These are phyloP conservation scores for Equus quagga DNA, from an alignment of 2,113 vertebrate genomes.

Conservation along the genomic window DNA sequence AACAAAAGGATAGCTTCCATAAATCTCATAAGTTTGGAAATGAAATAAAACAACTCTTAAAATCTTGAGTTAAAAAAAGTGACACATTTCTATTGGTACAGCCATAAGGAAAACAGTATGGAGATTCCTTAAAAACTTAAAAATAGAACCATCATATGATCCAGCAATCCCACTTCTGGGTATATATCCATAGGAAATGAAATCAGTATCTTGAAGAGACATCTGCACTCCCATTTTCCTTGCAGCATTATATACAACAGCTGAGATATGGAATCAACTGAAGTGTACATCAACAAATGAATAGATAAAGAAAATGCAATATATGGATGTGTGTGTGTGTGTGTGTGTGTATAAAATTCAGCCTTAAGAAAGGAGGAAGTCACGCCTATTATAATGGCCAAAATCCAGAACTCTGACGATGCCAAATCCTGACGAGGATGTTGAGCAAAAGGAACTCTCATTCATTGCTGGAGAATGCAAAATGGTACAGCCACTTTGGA, in stretches of 20 bases:
- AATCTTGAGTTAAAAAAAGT: neutral
- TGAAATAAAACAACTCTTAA: constrained; percentile 29
- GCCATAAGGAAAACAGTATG: neutral
- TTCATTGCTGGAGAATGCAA: neutral
- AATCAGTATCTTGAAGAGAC: neutral
- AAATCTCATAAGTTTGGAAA: constrained; percentile 17
- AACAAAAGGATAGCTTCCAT: neutral
- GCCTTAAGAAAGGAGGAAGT: neutral
- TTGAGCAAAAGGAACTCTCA: neutral
- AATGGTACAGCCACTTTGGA: neutral
- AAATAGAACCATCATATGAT: neutral
- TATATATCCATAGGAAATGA: neutral
- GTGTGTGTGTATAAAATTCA: neutral
- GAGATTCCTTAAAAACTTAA: neutral
- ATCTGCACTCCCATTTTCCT: neutral
- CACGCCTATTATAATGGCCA: neutral
- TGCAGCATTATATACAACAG: neutral
- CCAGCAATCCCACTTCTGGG: neutral
- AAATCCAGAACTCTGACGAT: neutral
- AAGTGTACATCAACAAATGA: neutral
- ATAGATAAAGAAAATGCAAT: neutral
- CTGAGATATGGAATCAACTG: neutral
- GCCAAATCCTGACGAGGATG: neutral
- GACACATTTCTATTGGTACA: neutral
- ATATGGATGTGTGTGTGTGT: neutral